Evolutionary conservation across 2,888 invertebrate genomes (phyloP), one percentile per base, ranked within the genome.

Genomic region (Patella ulyssiponensis): DNA sequence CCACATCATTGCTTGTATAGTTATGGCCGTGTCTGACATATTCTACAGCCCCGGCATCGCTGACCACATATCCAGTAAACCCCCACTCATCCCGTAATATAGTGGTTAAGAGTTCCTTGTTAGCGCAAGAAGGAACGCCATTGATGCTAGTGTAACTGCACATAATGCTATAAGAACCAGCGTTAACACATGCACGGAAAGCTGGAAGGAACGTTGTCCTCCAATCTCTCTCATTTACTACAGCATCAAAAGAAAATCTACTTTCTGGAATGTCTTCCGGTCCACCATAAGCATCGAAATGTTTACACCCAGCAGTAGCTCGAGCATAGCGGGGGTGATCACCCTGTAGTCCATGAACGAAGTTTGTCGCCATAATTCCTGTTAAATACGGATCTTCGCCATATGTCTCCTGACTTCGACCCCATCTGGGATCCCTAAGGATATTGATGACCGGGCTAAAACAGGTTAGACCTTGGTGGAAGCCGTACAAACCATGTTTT

Each of bases 121-220:
- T 86, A 33, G 85, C 86, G 84, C 89, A 89, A 1, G 89, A 85
- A 23, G 89, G 89, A 14, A 89, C 75, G 20, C 88, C 89, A 80
- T 88, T 88, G 3, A 89, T 79, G 78, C 88, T 89, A 83, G 88
- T 90, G 74, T 89, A 90, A 79, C 88, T 89, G 79, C 89, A 89
- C 89, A 89, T 89, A 27, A 89, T 79, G 17, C 87, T 86, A 56
- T 85, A 80, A 9, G 86, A 85, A 2, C 89, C 88, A 44, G 87
- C 88, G 9, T 85, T 81, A 3, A 89, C 82, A 82, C 89, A 89
- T 33, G 82, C 81, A 75, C 85, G 84, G 79, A 90, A 89, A 75
- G 84, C 84, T 54, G 89, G 89, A 14, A 90, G 83, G 79, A 84
- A 90, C 11, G 89, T 89, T 80, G 84, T 83, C 52, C 84, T 76